Evolutionary conservation across 2,113 vertebrate species (phyloP).

Genomic region (Raja brachyura): DNA sequence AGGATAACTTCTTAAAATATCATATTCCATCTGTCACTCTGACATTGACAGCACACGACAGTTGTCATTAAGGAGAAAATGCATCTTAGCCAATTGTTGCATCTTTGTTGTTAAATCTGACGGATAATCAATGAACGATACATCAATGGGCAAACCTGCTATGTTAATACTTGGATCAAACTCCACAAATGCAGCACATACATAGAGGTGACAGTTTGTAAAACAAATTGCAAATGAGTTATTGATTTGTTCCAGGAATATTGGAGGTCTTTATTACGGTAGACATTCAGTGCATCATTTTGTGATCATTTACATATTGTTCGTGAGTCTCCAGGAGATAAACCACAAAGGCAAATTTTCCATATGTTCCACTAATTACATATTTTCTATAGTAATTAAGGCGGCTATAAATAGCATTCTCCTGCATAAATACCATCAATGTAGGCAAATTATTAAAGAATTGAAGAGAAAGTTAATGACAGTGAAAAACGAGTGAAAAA

Average conservation of each 20-base stretch:
- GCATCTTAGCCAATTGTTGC: constrained; percentile 25
- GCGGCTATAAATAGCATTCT: background rate
- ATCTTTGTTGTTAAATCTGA: background rate
- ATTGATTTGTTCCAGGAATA: constrained; percentile 12
- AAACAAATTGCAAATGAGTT: background rate
- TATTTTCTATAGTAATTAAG: background rate
- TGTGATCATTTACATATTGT: background rate
- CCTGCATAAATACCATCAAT: background rate
- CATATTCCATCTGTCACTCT: background rate
- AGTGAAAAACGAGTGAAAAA: too few species aligned
- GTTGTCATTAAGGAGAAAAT: constrained; percentile 20
- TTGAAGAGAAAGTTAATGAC: background rate
- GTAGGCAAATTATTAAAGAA: background rate
- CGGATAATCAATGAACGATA: constrained; percentile 13
- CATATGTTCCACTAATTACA: background rate
- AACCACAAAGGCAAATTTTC: background rate
- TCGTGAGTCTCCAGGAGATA: background rate
- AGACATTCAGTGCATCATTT: background rate
- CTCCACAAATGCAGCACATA: background rate
- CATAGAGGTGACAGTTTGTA: constrained; percentile 2
- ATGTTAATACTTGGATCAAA: background rate
- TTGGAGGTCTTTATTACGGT: background rate
- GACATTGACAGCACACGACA: constrained; percentile 25
- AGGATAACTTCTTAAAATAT: constrained; percentile 23
- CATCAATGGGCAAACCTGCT: background rate